Conservation (phyloP, 2,113 vertebrate species). For the Neopipo cinnamomea region DNA sequence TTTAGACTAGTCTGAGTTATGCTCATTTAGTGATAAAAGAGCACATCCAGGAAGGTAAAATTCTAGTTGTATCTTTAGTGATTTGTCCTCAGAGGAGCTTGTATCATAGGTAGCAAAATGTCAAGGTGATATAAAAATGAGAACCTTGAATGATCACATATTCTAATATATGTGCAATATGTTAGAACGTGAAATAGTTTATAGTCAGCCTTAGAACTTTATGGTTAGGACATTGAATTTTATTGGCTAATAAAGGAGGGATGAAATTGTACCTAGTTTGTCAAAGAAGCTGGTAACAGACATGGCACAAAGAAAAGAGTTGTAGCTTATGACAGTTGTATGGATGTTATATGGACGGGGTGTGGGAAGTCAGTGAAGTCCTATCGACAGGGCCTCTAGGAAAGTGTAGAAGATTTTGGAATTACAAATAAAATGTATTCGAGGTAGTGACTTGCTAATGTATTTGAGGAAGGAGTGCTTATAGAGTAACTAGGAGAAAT, state of each 20-base stretch:
- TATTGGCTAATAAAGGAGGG: neutral
- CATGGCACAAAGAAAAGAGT: neutral
- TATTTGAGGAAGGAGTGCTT: neutral
- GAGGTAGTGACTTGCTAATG: neutral
- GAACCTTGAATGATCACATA: neutral
- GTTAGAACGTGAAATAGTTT: neutral
- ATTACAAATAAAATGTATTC: neutral
- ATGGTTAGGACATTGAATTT: neutral
- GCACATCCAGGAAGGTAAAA: neutral
- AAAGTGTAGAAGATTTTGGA: neutral
- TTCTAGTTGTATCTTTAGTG: neutral
- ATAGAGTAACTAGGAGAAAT: neutral
- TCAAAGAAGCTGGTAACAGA: neutral
- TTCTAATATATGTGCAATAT: neutral
- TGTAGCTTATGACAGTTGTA: neutral
- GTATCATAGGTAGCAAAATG: neutral
- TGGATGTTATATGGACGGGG: neutral
- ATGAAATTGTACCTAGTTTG: neutral
- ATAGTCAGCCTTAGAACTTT: neutral
- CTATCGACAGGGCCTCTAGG: neutral
- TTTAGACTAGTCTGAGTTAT: neutral
- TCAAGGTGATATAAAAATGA: neutral
- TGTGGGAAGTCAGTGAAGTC: neutral
- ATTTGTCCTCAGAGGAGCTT: neutral
- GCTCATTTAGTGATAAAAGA: neutral